Base-by-base conservation (phyloP, 2,888 invertebrate genomes). In the Drosophila austrosaltans region DNA sequence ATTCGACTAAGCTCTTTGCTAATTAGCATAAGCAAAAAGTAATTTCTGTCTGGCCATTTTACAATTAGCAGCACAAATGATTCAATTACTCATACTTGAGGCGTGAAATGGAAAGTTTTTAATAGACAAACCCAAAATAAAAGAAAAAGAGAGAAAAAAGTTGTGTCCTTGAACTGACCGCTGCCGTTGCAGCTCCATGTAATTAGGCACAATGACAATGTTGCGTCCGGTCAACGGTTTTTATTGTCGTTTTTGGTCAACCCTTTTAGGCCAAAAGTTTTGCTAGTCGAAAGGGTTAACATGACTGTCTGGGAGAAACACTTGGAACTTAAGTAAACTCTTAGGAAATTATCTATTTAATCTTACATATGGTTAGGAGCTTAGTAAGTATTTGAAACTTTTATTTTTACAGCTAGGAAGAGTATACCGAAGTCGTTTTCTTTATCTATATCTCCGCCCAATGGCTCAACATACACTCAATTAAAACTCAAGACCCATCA, bases 21-120 rank as follows among this genome's bases (percentile, higher is more conserved):
- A 81, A 85, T 85, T 85, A 85, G 87, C 85, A 86, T 86, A 42
- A 36, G 56, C 48, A 30, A 58, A 22, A 56, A 20, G 32, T 7
- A 12, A n/a, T 16, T 48, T 25, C 30, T 44, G 64, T 53, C 63
- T 73, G 12, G 20, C 69, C 76, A 88, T 84, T 48, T 83, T 87
- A 79, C 89, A 89, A 89, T 90, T 90, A 90, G 81, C 86, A 89
- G 85, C 78, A 84, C 79, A 88, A 89, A 88, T 90, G 89, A 86
- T 89, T 91, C 90, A 90, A 91, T 91, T 91, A 91, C 91, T 90
- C 91, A 89, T 79, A 83, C 91, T 82, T 86, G 75, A 67, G 74
- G 75, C 72, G 76, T 78, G 79, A 84, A 86, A 70, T 71, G 62
- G 69, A 84, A 84, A 84, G 87, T 89, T 89, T 75, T 57, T 6